Evolutionary conservation across 53 echinoderm and acorn worm species (phyloP).

Genomic region (Patiria pectinifera): DNA sequence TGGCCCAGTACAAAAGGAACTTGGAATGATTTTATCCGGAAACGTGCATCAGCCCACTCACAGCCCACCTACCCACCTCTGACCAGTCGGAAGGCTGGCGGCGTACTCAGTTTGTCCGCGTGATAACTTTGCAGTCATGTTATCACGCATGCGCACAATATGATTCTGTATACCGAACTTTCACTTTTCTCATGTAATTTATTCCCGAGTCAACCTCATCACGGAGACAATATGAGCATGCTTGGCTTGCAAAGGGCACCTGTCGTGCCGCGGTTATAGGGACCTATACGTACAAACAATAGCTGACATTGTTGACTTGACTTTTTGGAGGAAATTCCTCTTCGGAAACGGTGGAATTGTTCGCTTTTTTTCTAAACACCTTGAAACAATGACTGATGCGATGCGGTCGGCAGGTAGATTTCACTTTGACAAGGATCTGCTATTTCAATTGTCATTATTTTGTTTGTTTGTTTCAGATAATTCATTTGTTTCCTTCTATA

Average conservation of each 20-base stretch:
- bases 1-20: background rate
- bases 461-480: constrained; percentile 6
- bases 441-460: background rate
- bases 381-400: background rate
- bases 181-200: background rate
- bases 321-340: constrained; percentile 28
- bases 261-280: background rate
- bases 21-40: background rate
- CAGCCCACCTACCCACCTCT: background rate
- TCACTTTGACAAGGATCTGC: background rate
- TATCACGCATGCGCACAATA: background rate
- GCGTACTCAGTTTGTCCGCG: background rate
- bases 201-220: background rate
- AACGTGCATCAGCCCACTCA: background rate
- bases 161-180: background rate
- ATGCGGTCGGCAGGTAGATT: background rate
- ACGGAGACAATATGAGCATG: background rate
- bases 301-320: background rate
- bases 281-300: no score
- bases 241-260: background rate
- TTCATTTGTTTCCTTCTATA: background rate
- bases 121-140: background rate
- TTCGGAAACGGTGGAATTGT: constrained; percentile 33
- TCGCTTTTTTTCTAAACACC: background rate
- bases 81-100: background rate